Percentiles rank a stretch among this genome's conserved stretches.
Evolutionary conservation across 2,888 invertebrate genomes (phyloP).

Genomic region (Tiliacea citrago): DNA sequence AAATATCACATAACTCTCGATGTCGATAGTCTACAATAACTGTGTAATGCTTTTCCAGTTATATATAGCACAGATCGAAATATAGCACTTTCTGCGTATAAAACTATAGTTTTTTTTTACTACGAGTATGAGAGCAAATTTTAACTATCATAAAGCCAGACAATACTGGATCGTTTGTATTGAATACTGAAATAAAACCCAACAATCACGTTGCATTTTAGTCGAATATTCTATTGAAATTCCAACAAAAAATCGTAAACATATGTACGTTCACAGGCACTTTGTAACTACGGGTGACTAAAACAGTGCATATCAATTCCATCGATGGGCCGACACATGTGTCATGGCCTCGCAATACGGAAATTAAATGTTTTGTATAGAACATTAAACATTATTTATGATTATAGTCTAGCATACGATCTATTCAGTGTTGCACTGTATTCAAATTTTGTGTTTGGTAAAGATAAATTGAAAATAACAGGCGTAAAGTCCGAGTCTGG

Average conservation of each 20-base stretch:
- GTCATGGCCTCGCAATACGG: slow-evolving; percentile 73
- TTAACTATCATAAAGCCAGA: not conserved
- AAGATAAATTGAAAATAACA: slow-evolving; percentile 33
- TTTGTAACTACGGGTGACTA: slow-evolving; percentile 42
- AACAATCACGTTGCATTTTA: not conserved
- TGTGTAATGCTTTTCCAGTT: not conserved
- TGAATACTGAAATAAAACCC: slow-evolving; percentile 9
- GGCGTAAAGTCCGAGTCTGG: not conserved
- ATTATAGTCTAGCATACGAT: slow-evolving; percentile 60
- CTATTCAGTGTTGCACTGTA: slow-evolving; percentile 50
- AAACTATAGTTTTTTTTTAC: not conserved
- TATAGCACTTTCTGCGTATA: not conserved
- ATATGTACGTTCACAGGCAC: slow-evolving; percentile 5
- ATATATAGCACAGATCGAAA: not conserved
- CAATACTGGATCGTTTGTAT: slow-evolving; percentile 23
- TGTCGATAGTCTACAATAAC: not conserved
- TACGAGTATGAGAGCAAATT: too few relatives aligned
- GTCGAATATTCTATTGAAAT: slow-evolving; percentile 12
- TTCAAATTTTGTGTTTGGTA: slow-evolving; percentile 32
- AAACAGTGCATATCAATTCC: slow-evolving; percentile 70
- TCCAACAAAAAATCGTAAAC: slow-evolving; percentile 20
- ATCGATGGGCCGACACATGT: slow-evolving; percentile 63
- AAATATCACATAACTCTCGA: not conserved
- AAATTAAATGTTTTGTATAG: slow-evolving; percentile 82
- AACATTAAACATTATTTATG: slow-evolving; percentile 81